Evolutionary conservation across 2,888 invertebrate genomes (phyloP), one percentile per base, ranked within the genome.

Genomic region (Melanargia galathea): DNA sequence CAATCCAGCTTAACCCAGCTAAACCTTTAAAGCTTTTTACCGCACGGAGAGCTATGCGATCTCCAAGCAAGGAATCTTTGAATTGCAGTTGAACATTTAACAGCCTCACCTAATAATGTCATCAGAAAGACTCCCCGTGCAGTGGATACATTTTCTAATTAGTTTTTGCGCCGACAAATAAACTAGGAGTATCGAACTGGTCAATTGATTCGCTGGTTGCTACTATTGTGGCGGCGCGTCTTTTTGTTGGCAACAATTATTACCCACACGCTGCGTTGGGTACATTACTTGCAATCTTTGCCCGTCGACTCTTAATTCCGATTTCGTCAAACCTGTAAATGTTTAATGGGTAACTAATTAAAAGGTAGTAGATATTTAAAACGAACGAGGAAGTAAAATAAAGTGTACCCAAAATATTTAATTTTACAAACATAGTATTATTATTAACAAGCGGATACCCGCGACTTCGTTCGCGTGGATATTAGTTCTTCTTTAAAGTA

Each of bases 201-300:
- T 56, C 56, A 56, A 56, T 56, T 56, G 56, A 16, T 30, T 56
- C 26, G 13, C 40, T 35, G 54, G 33, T 38, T 11, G n/a, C 4
- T 24, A 18, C 51, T 40, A 61, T 55, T 64, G 59, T 59, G 48
- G 63, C 13, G 54, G 46, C 46, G 43, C 59, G 30, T 57, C 56
- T 76, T 78, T 80, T 77, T 79, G 71, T 74, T 71, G 75, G 74
- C 74, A 70, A 74, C 75, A 73, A 73, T 75, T 76, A 78, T 79
- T 77, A 75, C 77, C 77, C 76, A 64, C 78, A 76, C 64, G 75
- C 66, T 51, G 81, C 58, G 75, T 45, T 59, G 55, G 59, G 49
- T 49, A 64, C 56, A 66, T 66, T 66, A 54, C 64, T 58, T 38
- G 51, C 51, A 22, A 52, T 26, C 26, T 22, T 30, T 30, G 6